Base-by-base conservation (phyloP, 2,797 vertebrate species). In the Erethizon dorsatum region DNA sequence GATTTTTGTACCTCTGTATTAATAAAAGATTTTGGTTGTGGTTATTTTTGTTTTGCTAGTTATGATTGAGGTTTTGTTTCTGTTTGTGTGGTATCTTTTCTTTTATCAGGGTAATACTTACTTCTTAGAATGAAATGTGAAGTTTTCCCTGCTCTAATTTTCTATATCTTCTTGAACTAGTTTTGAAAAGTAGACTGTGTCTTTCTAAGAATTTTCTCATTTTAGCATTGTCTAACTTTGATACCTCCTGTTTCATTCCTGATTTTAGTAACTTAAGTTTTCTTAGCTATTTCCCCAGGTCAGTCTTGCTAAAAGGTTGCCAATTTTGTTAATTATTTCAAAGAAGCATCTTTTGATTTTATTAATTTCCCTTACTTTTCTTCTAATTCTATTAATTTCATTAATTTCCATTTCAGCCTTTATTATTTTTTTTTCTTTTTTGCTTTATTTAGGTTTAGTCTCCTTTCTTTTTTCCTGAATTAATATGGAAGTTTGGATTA, bases 191-290 rank as follows among this genome's bases (percentile, higher is more conserved):
- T 67, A 75, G 14, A 37, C 63, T 85, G 7, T 91, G 22, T 89
- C n/a, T 67, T 89, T 94, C 84, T 89, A 82, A n/a, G 84, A 82
- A 95, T 75, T 80, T 89, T 79, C 59, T 26, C 24, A 77, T 92
- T 91, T 92, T 11, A 69, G 14, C 63, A 65, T 92, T 94, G 37
- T 80, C 50, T 88, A 84, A 45, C 80, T 88, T 88, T 61, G 14
- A 65, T 65, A 1, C 24, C 7, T 88, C 22, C 12, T 73, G 15
- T 88, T 91, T 88, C 26, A 75, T 65, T 88, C 41, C 56, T 31
- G 22, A 63, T 73, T 91, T 41, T 14, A 57, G n/a, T 80, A 37
- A 91, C 78, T 65, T 88, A 78, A 52, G 33, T 89, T 9, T 65
- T 87, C 52, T 63, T 1, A 84, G 26, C 75, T 65, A 84, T 63